A percentile compares a stretch with the other conserved stretches of the same genome.
Conservation (phyloP, 2,888 invertebrate genomes). For the Oscheius sp. region DNA sequence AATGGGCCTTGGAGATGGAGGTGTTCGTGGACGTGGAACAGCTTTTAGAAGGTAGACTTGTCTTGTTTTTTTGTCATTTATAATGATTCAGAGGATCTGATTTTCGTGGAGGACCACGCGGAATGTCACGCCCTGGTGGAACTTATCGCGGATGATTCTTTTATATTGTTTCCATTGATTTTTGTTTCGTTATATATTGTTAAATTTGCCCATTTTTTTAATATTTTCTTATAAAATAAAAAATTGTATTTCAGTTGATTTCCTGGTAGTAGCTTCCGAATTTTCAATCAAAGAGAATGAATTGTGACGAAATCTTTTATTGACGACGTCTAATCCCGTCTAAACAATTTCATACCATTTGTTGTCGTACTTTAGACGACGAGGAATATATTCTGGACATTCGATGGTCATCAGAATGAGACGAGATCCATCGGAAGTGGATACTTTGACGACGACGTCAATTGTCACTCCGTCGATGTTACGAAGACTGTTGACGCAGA, state of each 20-base stretch:
- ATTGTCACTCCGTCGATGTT: neutral
- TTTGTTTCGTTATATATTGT: too few relatives aligned
- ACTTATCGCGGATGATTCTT: slow-evolving; percentile 45
- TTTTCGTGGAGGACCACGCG: slow-evolving; percentile 46
- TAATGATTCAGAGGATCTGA: slow-evolving; percentile 36
- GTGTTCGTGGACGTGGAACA: slow-evolving; percentile 58
- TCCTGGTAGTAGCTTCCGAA: too few relatives aligned
- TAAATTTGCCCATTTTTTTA: too few relatives aligned
- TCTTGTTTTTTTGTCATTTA: too few relatives aligned
- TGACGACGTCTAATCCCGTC: neutral
- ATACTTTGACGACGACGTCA: neutral
- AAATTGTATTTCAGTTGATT: too few relatives aligned
- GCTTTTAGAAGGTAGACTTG: slow-evolving; percentile 45
- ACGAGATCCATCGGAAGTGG: neutral
- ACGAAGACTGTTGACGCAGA: neutral
- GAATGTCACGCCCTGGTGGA: slow-evolving; percentile 53
- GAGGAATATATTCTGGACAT: slow-evolving; percentile 8
- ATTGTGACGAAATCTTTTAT: neutral
- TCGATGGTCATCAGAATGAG: slow-evolving; percentile 4
- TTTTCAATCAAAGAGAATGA: neutral
- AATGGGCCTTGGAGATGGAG: slow-evolving; percentile 64
- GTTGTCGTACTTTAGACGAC: slow-evolving; percentile 3
- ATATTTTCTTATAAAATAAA: too few relatives aligned
- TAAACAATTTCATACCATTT: neutral
- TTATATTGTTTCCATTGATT: too few relatives aligned